These are phyloP conservation scores for Lithophane semibrunnea DNA, from an alignment of 2,888 invertebrate species.

Conservation along the genomic window DNA sequence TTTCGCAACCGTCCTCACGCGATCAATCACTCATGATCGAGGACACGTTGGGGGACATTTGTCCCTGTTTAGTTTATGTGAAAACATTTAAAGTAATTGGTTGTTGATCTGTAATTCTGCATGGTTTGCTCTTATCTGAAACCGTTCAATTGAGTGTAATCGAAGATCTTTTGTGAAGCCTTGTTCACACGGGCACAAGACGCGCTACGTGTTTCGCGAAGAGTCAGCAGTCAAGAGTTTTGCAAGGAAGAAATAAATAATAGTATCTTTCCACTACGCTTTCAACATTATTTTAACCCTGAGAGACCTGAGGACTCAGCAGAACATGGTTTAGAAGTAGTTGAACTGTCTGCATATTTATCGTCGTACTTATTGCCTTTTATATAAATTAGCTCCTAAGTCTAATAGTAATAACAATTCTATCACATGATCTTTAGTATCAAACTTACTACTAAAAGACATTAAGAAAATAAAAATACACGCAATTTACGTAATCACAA, in stretches of 20 bases:
- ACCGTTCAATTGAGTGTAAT: background rate
- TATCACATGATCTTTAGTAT: background rate
- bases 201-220: background rate
- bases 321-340: background rate
- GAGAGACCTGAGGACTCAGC: conserved; percentile 16
- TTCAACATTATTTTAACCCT: background rate
- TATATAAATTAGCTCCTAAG: conserved; percentile 17
- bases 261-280: background rate
- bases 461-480: conserved; percentile 1
- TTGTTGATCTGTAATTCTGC: conserved; percentile 4
- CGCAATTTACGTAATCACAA: conserved; percentile 16
- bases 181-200: background rate
- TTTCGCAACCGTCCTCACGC: conserved; percentile 48
- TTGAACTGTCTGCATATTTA: conserved; percentile 34
- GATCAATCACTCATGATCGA: conserved; percentile 68
- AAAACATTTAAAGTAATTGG: conserved; percentile 44
- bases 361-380: conserved; percentile 11
- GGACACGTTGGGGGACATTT: conserved; percentile 54
- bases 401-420: conserved; percentile 1
- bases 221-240: background rate
- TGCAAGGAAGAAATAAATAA: conserved; percentile 12
- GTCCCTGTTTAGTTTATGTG: conserved; percentile 45
- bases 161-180: background rate
- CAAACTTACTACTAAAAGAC: background rate
- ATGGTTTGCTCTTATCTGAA: background rate